Base-by-base conservation (phyloP, 2,888 invertebrate species). In the Eilema griseolum region DNA sequence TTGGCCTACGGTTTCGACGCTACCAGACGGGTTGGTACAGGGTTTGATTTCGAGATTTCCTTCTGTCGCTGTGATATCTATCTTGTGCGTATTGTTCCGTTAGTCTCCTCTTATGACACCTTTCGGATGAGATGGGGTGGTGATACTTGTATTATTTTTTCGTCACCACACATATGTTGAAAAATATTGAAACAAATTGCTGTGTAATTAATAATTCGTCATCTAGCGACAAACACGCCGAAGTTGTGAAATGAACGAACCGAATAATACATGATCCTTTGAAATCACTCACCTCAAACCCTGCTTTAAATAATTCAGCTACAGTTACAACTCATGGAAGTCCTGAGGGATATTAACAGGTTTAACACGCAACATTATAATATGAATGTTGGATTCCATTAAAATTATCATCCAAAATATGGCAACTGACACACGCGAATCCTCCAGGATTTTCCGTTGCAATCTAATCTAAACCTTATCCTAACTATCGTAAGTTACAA, bases 351-450 rank as follows among this genome's bases (percentile, higher is more conserved):
- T 75, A 72, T 65, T 61, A 72, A 76, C 72, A 59, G 61, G 63
- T 75, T 67, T 41, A 72, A 76, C 72, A 57, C 59, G 64, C 74
- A 79, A 83, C 82, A 85, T 86, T 83, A 83, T 78, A 84, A 85
- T 84, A 83, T 83, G 85, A 85, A 87, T 85, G 85, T 86, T 85
- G 80, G 83, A 82, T 81, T 86, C 78, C 83, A 88, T 89, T 86
- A 83, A 86, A 88, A 88, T 87, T 79, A 81, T 83, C 73, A 76
- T 86, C 75, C 79, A 86, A 84, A 88, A 82, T 83, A 82, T 77
- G 74, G 77, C 80, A 77, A 78, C 72, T 61, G 71, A 56, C 62
- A 66, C 89, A 88, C 86, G 88, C 88, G 73, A 89, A 81, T 83
- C 78, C 82, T 73, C 66, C 62, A 46, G 70, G 74, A 74, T 61